Evolutionary conservation across 1,140 invertebrate genomes (phyloP).

Genomic region (Vanessa tameamea): DNA sequence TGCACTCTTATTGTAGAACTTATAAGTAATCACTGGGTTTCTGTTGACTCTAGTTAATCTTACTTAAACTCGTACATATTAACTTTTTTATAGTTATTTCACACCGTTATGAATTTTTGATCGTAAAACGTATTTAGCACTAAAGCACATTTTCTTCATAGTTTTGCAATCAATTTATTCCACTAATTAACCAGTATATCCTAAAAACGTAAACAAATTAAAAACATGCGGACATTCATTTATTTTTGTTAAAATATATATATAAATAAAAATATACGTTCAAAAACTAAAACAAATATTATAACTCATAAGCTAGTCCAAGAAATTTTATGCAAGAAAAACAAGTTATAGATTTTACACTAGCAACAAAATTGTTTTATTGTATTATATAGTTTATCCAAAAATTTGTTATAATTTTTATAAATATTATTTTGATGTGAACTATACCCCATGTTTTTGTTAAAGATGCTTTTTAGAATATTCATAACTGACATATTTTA

Average conservation of each 20-base stretch:
- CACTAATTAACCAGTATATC: not conserved
- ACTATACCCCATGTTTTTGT: too few species aligned
- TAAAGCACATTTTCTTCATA: not conserved
- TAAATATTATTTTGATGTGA: too few species aligned
- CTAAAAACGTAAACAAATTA: conserved; percentile 48
- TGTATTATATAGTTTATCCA: too few species aligned
- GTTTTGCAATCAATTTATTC: not conserved
- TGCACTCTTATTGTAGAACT: not conserved
- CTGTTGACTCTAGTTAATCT: not conserved
- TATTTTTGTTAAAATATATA: not conserved
- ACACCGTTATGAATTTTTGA: not conserved
- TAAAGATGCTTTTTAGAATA: too few species aligned
- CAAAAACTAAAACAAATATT: not conserved
- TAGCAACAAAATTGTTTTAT: not conserved
- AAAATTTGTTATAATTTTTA: too few species aligned
- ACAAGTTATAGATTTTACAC: not conserved
- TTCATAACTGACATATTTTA: too few species aligned
- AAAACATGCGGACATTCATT: conserved; percentile 51
- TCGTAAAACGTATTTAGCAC: not conserved
- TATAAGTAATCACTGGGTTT: not conserved
- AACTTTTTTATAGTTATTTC: not conserved
- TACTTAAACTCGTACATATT: not conserved
- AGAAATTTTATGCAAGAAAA: not conserved
- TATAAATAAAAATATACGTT: not conserved
- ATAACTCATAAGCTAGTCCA: not conserved